Evolutionary conservation across 2,797 vertebrate genomes (phyloP).

Genomic region (Hoplostethus atlanticus): DNA sequence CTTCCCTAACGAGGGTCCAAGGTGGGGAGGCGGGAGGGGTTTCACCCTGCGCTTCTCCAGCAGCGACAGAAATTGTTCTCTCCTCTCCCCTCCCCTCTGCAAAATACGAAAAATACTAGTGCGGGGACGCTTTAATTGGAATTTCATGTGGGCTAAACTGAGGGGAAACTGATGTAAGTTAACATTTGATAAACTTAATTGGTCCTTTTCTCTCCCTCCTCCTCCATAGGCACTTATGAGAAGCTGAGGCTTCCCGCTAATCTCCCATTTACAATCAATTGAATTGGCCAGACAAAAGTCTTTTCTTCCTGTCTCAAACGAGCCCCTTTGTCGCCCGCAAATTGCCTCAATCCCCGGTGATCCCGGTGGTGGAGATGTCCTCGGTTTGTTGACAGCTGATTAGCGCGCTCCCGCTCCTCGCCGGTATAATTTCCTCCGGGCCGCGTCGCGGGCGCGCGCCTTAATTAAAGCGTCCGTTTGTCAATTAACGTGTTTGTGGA

Average conservation of each 20-base stretch:
- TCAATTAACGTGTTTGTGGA: conserved; percentile 98
- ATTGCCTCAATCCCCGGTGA: conserved; percentile 95
- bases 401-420: conserved; percentile 90
- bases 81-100: conserved; percentile 58
- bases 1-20: conserved; percentile 86
- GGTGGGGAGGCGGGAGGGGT: conserved; percentile 74
- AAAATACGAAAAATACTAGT: conserved; percentile 81
- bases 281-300: conserved; percentile 97
- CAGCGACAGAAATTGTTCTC: conserved; percentile 92
- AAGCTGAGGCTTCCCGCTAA: conserved; percentile 96
- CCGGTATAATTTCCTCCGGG: conserved; percentile 85
- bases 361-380: conserved; percentile 93
- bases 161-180: conserved; percentile 96
- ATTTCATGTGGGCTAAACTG: conserved; percentile 98
- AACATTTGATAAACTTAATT: conserved; percentile 99
- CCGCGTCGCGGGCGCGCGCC: conserved; percentile 89
- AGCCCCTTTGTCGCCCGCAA: conserved; percentile 96
- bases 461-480: conserved; percentile 93
- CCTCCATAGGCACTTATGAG: conserved; percentile 88
- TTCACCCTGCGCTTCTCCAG: conserved; percentile 24
- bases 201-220: conserved; percentile 93
- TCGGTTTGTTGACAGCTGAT: conserved; percentile 97
- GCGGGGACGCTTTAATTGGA: conserved; percentile 98
- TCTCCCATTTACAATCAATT: conserved; percentile 99
- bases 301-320: conserved; percentile 97